phyloP scores from a whole-genome alignment of 2,888 invertebrate species.

The Macrophya annulata region DNA sequence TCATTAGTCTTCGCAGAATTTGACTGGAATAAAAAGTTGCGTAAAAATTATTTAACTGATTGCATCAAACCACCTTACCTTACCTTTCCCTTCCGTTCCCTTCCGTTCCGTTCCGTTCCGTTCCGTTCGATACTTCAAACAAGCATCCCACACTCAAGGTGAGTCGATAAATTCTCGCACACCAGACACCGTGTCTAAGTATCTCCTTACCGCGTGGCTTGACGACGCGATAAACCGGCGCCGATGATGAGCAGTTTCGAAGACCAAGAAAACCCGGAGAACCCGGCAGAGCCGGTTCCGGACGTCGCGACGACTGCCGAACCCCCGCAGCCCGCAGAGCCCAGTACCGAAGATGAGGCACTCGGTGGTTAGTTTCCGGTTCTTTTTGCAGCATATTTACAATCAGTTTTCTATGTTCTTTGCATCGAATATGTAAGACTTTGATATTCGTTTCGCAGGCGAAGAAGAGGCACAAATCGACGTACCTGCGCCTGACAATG shows the following conservation, averaged over 20 bases:
- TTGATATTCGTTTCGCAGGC: background rate
- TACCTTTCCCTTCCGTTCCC: background rate
- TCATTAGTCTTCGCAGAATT: background rate
- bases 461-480: background rate
- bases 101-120: background rate
- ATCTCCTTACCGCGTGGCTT: conserved; percentile 8
- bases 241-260: conserved; percentile 41
- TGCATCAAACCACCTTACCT: background rate
- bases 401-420: background rate
- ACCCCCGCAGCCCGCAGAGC: conserved; percentile 63
- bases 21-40: background rate
- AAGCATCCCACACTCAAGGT: conserved; percentile 6
- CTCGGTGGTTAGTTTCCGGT: conserved; percentile 42
- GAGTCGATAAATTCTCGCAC: conserved; percentile 39
- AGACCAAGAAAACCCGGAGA: conserved; percentile 58
- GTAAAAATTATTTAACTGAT: background rate
- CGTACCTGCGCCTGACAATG: background rate
- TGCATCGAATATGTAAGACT: background rate
- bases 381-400: conserved; percentile 2
- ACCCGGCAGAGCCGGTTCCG: conserved; percentile 61
- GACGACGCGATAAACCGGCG: conserved; percentile 34
- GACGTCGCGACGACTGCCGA: conserved; percentile 62
- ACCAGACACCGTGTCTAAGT: conserved; percentile 28
- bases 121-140: background rate
- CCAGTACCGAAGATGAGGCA: background rate